These are phyloP conservation scores for Drosophila navojoa DNA, from an alignment of 1,140 invertebrate species.

Conservation along the genomic window DNA sequence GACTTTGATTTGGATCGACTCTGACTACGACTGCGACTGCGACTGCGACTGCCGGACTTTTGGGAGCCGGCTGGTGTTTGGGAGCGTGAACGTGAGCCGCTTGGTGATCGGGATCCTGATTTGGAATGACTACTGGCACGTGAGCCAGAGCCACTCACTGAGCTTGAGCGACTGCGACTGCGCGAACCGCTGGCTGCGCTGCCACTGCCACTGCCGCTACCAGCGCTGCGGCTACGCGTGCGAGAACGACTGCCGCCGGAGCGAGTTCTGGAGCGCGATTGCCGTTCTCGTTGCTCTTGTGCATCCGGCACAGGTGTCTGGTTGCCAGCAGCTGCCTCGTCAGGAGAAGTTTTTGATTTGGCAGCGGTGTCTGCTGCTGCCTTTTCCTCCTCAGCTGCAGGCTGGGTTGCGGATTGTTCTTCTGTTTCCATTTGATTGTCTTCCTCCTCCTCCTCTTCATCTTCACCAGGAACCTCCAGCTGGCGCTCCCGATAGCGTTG, in stretches of 20 bases:
- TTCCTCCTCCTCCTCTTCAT: conserved; percentile 89
- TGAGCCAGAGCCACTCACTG: conserved; percentile 80
- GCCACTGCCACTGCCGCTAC: conserved; percentile 32
- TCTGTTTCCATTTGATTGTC: conserved; percentile 89
- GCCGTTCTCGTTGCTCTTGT: conserved; percentile 74
- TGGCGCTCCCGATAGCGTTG: conserved; percentile 94
- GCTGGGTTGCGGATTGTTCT: conserved; percentile 85
- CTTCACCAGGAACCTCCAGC: conserved; percentile 93
- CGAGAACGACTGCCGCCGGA: conserved; percentile 58
- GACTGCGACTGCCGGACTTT: conserved; percentile 65
- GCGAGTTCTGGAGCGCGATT: conserved; percentile 73
- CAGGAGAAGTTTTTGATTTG: conserved; percentile 75
- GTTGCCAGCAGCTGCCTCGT: conserved; percentile 77
- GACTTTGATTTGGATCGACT: conserved; percentile 46
- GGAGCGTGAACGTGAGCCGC: conserved; percentile 61
- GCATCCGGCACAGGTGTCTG: conserved; percentile 82
- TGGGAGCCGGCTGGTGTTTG: conserved; percentile 53
- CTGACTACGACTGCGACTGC: conserved; percentile 47
- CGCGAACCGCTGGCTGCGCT: conserved; percentile 45
- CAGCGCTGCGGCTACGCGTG: conserved; percentile 62
- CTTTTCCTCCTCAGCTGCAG: conserved; percentile 28
- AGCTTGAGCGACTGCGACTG: conserved; percentile 64
- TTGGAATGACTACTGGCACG: conserved; percentile 68
- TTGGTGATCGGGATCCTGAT: conserved; percentile 82
- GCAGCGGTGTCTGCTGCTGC: conserved; percentile 38